A percentile compares a stretch with the other conserved stretches of the same genome.
Conservation (phyloP, 2,888 invertebrate species). For the Lepidocyrtinus sp. region DNA sequence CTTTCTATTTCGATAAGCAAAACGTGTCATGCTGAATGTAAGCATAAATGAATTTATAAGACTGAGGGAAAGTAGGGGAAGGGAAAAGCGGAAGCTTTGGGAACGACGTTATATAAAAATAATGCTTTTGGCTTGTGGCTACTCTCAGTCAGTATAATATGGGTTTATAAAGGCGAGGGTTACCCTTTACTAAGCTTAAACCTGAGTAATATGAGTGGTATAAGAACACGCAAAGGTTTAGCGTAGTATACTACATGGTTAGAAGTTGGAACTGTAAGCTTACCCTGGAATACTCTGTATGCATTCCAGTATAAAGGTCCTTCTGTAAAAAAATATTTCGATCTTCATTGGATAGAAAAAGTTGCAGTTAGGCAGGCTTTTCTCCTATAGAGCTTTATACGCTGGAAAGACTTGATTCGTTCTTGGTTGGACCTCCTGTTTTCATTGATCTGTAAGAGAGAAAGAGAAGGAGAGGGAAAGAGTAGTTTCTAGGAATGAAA, state of each 20-base stretch:
- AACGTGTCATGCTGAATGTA: too few species aligned
- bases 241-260: not conserved
- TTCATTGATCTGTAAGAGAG: conserved; percentile 66
- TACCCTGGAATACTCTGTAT: too few species aligned
- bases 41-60: too few species aligned
- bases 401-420: conserved; percentile 62
- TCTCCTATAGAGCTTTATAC: conserved; percentile 58
- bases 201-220: not conserved
- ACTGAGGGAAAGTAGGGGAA: conserved; percentile 2
- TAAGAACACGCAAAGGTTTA: not conserved
- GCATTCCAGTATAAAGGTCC: not conserved
- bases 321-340: conserved; percentile 41
- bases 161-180: too few species aligned
- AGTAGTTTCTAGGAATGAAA: conserved; percentile 37
- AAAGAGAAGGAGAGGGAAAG: conserved; percentile 34
- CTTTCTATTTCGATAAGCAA: too few species aligned
- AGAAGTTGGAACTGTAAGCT: not conserved
- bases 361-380: conserved; percentile 60
- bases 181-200: too few species aligned
- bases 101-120: too few species aligned
- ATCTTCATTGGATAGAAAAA: conserved; percentile 62
- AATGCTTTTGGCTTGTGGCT: too few species aligned
- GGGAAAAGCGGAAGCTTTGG: too few species aligned
- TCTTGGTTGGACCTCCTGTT: conserved; percentile 65
- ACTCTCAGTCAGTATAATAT: too few species aligned